phyloP scores from a whole-genome alignment of 2,888 invertebrate genomes.

The Nomada lathburiana region DNA sequence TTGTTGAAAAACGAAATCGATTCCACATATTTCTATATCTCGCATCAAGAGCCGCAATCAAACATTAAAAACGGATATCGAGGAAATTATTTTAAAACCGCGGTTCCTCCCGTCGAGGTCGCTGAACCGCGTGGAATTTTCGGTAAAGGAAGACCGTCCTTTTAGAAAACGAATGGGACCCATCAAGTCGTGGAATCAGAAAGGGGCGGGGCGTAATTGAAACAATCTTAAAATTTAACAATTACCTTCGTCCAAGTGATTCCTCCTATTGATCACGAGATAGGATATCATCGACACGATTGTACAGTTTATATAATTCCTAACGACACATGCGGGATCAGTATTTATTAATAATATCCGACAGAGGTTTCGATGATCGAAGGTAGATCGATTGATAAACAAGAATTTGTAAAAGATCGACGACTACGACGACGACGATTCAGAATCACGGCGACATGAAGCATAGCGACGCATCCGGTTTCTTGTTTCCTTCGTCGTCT shows the following conservation, averaged over 20 bases:
- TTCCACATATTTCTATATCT: background rate
- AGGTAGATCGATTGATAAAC: conserved; percentile 8
- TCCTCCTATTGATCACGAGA: background rate
- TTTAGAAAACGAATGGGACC: background rate
- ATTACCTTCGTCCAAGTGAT: background rate
- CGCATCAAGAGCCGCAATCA: background rate
- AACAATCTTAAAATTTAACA: background rate
- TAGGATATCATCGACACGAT: background rate
- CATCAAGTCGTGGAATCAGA: background rate
- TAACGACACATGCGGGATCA: conserved; percentile 51
- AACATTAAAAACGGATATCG: background rate
- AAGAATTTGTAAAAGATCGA: background rate
- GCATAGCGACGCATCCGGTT: conserved; percentile 44
- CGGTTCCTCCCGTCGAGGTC: background rate
- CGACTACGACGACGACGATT: conserved; percentile 21
- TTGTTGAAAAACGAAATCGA: background rate
- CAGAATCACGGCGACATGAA: conserved; percentile 47
- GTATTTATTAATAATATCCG: conserved; percentile 54
- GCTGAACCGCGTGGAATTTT: background rate
- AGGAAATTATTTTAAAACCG: background rate
- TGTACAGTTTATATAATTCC: background rate
- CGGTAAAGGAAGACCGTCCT: background rate
- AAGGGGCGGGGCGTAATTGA: background rate
- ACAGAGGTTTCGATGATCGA: conserved; percentile 65
- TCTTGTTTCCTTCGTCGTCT: conserved; percentile 64